Evolutionary conservation across 2,888 invertebrate species (phyloP).

Genomic region (Tetropium fuscum): DNA sequence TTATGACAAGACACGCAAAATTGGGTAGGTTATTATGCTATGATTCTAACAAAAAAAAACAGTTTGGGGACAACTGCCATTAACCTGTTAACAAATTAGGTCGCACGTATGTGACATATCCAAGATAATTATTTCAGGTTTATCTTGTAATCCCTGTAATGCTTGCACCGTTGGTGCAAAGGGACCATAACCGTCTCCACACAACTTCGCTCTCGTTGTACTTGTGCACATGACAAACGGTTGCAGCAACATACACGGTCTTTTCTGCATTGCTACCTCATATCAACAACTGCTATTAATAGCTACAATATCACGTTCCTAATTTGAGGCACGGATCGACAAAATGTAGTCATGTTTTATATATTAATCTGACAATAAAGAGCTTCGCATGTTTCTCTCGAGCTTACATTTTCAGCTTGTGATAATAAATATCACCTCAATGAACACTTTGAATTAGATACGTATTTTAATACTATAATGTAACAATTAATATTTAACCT

Average conservation of each 20-base stretch:
- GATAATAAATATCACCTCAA: too few relatives aligned
- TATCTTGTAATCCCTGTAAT: not conserved
- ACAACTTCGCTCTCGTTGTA: conserved; percentile 8
- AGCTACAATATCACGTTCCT: conserved; percentile 25
- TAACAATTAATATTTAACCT: too few relatives aligned
- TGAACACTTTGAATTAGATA: too few relatives aligned
- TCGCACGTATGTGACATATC: not conserved
- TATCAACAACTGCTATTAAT: conserved; percentile 25
- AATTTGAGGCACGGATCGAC: conserved; percentile 18
- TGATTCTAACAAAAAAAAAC: too few relatives aligned
- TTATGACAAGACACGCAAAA: too few relatives aligned
- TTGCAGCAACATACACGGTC: conserved; percentile 27
- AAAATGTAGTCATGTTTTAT: conserved; percentile 27
- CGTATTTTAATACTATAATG: too few relatives aligned
- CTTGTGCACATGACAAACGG: conserved; percentile 28
- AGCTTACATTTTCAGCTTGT: too few relatives aligned
- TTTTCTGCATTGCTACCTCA: conserved; percentile 25
- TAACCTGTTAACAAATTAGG: too few relatives aligned
- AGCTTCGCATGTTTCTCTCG: too few relatives aligned
- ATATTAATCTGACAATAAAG: too few relatives aligned
- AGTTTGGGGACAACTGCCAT: too few relatives aligned
- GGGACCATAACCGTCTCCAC: not conserved
- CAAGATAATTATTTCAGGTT: not conserved
- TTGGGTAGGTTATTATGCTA: too few relatives aligned
- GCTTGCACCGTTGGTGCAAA: conserved; percentile 5